Evolutionary conservation across 2,888 invertebrate genomes (phyloP).

Genomic region (Nebria brevicollis): DNA sequence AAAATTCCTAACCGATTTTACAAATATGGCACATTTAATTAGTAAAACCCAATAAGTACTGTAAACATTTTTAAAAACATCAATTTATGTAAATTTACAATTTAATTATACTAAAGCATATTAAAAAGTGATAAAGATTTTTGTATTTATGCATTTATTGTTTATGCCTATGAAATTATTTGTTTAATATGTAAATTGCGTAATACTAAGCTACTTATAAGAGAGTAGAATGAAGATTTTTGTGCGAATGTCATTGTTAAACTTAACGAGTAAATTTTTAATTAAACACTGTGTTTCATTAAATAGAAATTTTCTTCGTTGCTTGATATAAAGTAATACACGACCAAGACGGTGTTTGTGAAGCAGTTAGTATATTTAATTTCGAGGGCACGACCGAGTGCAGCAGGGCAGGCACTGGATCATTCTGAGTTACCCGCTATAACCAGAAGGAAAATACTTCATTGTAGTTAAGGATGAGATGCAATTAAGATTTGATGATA

Average conservation of each 20-base stretch:
- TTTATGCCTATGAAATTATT: too few relatives aligned
- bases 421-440: conserved; percentile 28
- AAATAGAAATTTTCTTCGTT: background rate
- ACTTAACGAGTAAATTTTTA: background rate
- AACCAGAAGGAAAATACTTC: conserved; percentile 38
- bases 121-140: too few relatives aligned
- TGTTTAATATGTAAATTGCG: too few relatives aligned
- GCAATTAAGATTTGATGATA: conserved; percentile 45
- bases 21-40: too few relatives aligned
- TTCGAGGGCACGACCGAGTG: background rate
- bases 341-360: background rate
- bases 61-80: too few relatives aligned
- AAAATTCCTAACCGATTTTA: too few relatives aligned
- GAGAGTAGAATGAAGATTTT: background rate
- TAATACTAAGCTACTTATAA: background rate
- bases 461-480: conserved; percentile 41
- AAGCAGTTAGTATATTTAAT: conserved; percentile 15
- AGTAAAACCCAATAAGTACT: too few relatives aligned
- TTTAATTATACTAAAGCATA: too few relatives aligned
- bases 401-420: conserved; percentile 4
- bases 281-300: background rate
- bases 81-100: too few relatives aligned
- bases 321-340: background rate
- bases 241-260: background rate
- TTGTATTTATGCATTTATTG: too few relatives aligned